Base-by-base conservation (phyloP, 2,888 invertebrate species). In the Macaria notata region DNA sequence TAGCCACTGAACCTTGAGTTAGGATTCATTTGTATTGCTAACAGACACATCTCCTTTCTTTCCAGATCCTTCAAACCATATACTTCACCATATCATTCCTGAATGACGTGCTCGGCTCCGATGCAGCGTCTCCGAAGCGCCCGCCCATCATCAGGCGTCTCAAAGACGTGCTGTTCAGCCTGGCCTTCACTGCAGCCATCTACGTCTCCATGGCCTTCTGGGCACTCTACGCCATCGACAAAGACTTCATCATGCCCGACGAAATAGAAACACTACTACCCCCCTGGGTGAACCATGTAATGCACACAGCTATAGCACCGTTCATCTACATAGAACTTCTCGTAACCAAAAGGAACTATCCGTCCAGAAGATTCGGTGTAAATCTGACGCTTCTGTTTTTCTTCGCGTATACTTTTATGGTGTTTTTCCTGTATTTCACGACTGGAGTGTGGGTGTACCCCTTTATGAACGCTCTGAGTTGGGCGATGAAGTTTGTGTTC, bases 391-490 rank as follows among this genome's bases (percentile, higher is more conserved):
- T 88, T 6, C 59, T 78, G 0, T 94, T 97, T 70, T 93, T 94
- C 84, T 62, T 92, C 0, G 67, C 84, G 8, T 98, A 98, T 75
- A 80, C 95, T 39, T 66, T 93, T 3, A 97, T 96, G 95, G 86
- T 96, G 46, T 94, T 95, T 70, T 80, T 94, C 36, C 92, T 96
- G 30, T 94, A 94, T 74, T 85, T 92, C 48, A 93, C 93, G 64
- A 94, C 94, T 9, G 95, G 95, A 43, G 86, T 95, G 44, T 98
- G 98, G 98, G 96, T 97, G 0, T 98, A 98, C 79, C 98, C 98
- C 0, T 93, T 98, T 19, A 92, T 98, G 64, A 93, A 95, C 30
- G 93, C 96, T 0, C 82, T 98, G 46, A 93, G 94, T 72, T 86
- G 94, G 74, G 93, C 94, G 0, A 85, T 94, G 57, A 93, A 96